phyloP scores from a whole-genome alignment of 2,113 vertebrate species.

The Cavia porcellus region DNA sequence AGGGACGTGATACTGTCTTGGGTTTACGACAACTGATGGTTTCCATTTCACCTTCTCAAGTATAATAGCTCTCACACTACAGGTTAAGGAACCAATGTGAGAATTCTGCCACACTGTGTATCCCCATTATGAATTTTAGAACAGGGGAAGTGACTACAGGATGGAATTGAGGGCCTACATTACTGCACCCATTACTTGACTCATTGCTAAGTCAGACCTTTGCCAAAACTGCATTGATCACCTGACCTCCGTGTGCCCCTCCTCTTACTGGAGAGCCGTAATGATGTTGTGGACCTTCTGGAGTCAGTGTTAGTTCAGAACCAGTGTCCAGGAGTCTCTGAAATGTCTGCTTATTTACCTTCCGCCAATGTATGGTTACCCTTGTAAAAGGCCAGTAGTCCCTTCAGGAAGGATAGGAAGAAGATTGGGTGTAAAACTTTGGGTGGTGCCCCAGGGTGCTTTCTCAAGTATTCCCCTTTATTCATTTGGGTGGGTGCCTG shows the following conservation, averaged over 20 bases:
- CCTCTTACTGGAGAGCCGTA: background rate
- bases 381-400: background rate
- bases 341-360: background rate
- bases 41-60: background rate
- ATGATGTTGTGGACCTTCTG: background rate
- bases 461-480: background rate
- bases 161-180: background rate
- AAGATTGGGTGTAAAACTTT: background rate
- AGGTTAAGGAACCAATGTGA: background rate
- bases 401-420: background rate
- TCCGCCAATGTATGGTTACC: background rate
- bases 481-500: background rate
- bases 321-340: no score
- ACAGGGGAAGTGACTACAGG: background rate
- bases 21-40: background rate
- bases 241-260: background rate
- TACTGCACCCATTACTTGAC: background rate
- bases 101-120: background rate
- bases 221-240: background rate
- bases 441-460: background rate
- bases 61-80: background rate
- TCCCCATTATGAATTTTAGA: background rate
- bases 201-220: background rate
- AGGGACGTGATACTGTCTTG: background rate
- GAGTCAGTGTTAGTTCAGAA: background rate